Conservation (phyloP, 2,797 vertebrate genomes). For the Setipinna tenuifilis region DNA sequence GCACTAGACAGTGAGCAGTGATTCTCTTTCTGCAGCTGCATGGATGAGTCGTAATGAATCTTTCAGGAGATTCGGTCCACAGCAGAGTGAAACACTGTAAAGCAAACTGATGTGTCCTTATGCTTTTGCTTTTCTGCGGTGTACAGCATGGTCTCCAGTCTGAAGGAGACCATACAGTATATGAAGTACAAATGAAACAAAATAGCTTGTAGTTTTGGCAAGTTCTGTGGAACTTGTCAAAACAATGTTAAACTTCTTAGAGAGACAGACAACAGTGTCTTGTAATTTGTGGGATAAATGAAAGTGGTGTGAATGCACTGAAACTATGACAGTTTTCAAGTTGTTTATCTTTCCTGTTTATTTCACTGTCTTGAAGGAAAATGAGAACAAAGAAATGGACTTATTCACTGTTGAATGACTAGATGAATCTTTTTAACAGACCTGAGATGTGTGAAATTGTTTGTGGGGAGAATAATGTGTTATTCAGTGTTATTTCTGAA, state of each 20-base stretch:
- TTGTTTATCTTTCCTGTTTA: neutral
- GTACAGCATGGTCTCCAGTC: neutral
- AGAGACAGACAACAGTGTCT: neutral
- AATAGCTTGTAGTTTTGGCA: too few relatives aligned
- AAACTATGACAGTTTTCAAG: neutral
- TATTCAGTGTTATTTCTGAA: constrained; percentile 10
- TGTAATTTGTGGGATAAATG: neutral
- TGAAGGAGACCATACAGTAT: neutral
- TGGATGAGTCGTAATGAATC: neutral
- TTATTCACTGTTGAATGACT: neutral
- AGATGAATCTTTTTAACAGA: constrained; percentile 26
- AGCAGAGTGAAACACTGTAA: neutral
- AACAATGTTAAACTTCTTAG: too few relatives aligned
- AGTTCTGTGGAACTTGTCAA: too few relatives aligned
- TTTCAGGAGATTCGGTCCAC: neutral
- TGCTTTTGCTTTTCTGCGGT: neutral
- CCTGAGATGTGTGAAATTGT: constrained; percentile 27
- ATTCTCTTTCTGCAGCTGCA: neutral
- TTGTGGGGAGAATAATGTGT: neutral
- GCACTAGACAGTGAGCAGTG: neutral
- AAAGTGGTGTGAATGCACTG: neutral
- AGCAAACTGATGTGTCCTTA: neutral
- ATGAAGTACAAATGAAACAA: too few relatives aligned
- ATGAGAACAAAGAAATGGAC: neutral
- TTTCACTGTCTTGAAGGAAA: neutral